Evolutionary conservation across 2,797 vertebrate genomes (phyloP).

Genomic region (Sebastes aleutianus): DNA sequence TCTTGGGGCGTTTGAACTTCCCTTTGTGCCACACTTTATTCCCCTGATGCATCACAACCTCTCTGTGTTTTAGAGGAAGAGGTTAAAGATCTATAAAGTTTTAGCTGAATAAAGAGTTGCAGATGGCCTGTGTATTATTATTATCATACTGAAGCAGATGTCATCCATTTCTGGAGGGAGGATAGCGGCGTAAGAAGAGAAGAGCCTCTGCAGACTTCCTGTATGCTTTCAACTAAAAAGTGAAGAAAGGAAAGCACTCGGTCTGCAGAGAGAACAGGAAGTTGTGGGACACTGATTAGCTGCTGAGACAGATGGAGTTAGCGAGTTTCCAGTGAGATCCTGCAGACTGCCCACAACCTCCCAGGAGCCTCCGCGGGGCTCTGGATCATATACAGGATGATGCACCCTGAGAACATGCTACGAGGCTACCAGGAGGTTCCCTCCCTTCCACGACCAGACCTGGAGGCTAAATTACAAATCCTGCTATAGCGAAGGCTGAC

Average conservation of each 20-base stretch:
- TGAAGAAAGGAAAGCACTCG: conserved; percentile 1
- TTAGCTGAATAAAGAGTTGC: conserved; percentile 13
- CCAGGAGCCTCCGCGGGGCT: conserved; percentile 7
- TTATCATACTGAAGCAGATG: conserved; percentile 10
- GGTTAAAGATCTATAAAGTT: conserved; percentile 14
- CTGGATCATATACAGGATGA: conserved; percentile 20
- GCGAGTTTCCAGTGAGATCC: conserved; percentile 31
- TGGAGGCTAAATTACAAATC: neutral
- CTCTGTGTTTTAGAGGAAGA: neutral
- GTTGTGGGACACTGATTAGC: conserved; percentile 49
- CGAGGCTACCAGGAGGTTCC: neutral
- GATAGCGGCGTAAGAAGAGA: neutral
- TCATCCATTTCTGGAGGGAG: neutral
- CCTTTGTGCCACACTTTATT: conserved; percentile 2
- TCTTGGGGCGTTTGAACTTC: conserved; percentile 28
- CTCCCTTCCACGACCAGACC: neutral
- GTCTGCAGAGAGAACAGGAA: conserved; percentile 23
- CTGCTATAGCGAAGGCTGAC: too few species aligned
- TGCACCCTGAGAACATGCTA: conserved; percentile 13
- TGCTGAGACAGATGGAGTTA: conserved; percentile 46
- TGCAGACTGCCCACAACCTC: conserved; percentile 27
- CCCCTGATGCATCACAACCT: neutral
- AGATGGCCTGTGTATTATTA: conserved; percentile 23
- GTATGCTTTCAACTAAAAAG: conserved; percentile 20
- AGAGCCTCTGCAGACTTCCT: conserved; percentile 19